Evolutionary conservation across 2,113 vertebrate genomes (phyloP).

Genomic region (Alectura lathami): DNA sequence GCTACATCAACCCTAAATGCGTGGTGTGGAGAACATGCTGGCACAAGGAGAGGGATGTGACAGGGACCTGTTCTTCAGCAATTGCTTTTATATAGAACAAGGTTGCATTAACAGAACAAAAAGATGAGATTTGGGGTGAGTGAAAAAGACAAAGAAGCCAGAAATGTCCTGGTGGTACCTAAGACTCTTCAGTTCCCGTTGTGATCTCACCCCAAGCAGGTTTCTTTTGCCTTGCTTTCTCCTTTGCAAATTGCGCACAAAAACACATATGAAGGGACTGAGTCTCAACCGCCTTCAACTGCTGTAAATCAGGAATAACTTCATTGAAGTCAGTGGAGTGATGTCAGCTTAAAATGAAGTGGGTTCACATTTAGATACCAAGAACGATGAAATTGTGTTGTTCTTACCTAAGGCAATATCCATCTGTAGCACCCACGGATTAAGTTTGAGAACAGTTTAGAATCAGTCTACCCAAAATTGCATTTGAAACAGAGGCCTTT

Average conservation of each 20-base stretch:
- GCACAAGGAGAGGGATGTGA: accelerated
- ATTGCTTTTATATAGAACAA: not conserved
- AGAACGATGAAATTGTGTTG: not conserved
- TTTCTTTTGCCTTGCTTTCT: not conserved
- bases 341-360: not conserved
- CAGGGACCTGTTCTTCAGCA: not conserved
- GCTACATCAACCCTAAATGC: not conserved
- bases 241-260: not conserved
- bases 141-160: not conserved
- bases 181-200: not conserved
- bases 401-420: not conserved
- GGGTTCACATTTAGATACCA: not conserved
- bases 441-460: not conserved
- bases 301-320: not conserved
- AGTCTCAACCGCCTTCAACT: not conserved
- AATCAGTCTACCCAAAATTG: not conserved
- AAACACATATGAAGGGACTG: not conserved
- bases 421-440: not conserved
- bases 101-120: not conserved
- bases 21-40: not conserved
- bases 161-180: not conserved
- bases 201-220: not conserved
- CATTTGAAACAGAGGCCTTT: not conserved
- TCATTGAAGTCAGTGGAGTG: not conserved
- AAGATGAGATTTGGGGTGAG: not conserved